These are phyloP conservation scores for Drosophila miranda DNA, from an alignment of 1,140 invertebrate genomes.

Conservation along the genomic window DNA sequence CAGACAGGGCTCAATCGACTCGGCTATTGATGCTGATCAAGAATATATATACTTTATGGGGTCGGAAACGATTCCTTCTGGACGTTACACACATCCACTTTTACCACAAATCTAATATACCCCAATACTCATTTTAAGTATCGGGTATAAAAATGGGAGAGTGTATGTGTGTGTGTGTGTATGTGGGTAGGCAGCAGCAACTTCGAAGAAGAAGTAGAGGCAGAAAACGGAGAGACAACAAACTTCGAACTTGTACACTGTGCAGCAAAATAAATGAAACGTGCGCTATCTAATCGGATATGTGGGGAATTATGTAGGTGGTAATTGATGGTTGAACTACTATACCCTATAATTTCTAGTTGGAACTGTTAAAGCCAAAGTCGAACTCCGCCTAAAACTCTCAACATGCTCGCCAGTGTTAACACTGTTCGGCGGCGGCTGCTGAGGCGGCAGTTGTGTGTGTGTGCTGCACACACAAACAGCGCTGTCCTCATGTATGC, in stretches of 20 bases:
- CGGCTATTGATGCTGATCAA: too few relatives aligned
- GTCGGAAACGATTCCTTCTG: too few relatives aligned
- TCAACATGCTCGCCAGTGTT: constrained; percentile 29
- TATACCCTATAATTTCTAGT: not conserved
- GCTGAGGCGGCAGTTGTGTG: constrained; percentile 51
- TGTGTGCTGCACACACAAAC: constrained; percentile 44
- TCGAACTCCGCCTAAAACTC: not conserved
- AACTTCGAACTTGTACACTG: constrained; percentile 58
- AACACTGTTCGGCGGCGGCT: constrained; percentile 40
- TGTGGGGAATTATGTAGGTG: not conserved
- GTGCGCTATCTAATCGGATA: not conserved
- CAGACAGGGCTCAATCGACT: too few relatives aligned
- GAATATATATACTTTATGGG: too few relatives aligned
- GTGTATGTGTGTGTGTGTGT: constrained; percentile 15
- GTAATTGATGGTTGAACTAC: not conserved
- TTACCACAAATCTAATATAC: too few relatives aligned
- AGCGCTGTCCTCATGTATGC: constrained; percentile 21
- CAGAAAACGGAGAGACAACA: constrained; percentile 39
- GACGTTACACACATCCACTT: too few relatives aligned
- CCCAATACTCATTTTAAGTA: too few relatives aligned
- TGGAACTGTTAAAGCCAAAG: not conserved
- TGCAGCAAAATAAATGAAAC: constrained; percentile 11
- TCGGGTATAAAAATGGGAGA: constrained; percentile 61
- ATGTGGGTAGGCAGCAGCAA: constrained; percentile 63
- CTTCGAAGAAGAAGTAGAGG: constrained; percentile 65